These are phyloP conservation scores for Cataglyphis livida DNA, from an alignment of 2,888 invertebrate species.

Conservation along the genomic window DNA sequence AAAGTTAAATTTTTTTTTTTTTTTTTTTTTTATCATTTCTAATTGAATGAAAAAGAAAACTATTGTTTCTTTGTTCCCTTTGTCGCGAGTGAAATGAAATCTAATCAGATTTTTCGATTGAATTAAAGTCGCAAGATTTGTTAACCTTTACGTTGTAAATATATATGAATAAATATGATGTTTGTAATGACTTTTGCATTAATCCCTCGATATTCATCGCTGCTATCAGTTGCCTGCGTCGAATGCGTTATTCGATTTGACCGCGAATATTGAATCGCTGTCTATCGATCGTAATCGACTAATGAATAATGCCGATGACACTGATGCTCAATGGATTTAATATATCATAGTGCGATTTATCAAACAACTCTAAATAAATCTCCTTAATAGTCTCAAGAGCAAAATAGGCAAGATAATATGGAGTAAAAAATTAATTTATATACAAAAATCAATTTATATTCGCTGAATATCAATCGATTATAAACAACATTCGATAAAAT, in stretches of 20 bases:
- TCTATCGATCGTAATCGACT: constrained; percentile 54
- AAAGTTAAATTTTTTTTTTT: background rate
- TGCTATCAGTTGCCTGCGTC: constrained; percentile 47
- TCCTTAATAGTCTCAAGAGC: constrained; percentile 7
- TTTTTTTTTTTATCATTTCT: constrained; percentile 12
- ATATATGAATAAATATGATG: constrained; percentile 1
- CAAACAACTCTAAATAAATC: constrained; percentile 35
- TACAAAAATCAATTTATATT: constrained; percentile 1
- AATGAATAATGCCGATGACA: constrained; percentile 53
- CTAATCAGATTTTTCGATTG: background rate
- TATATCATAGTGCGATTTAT: constrained; percentile 40
- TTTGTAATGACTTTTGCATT: constrained; percentile 43
- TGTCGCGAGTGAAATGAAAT: background rate
- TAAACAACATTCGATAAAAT: background rate
- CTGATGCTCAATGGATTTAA: constrained; percentile 38
- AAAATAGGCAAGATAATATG: background rate
- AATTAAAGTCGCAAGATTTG: background rate
- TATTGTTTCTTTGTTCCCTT: background rate
- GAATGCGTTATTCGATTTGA: constrained; percentile 52
- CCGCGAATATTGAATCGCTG: constrained; percentile 50
- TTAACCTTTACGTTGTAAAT: background rate
- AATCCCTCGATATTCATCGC: constrained; percentile 52
- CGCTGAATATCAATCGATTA: background rate
- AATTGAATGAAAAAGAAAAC: background rate
- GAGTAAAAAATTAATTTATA: background rate